A percentile compares a stretch with the other conserved stretches of the same genome.
phyloP scores from a whole-genome alignment of 2,888 invertebrate genomes.

The Acrocyrtus sp. region DNA sequence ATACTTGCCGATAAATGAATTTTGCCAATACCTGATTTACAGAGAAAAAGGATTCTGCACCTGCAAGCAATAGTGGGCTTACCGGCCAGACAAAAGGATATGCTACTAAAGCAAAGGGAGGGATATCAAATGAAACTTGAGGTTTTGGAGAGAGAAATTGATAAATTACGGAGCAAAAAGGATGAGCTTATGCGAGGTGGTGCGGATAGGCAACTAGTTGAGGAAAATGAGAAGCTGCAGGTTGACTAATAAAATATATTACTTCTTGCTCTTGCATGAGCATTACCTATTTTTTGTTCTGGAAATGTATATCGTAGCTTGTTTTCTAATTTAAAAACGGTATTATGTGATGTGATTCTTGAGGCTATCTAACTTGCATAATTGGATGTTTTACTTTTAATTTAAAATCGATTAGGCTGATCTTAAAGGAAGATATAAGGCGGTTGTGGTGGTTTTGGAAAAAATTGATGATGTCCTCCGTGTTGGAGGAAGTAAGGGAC shows the following conservation, averaged over 20 bases:
- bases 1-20: too few species aligned
- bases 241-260: slow-evolving; percentile 68
- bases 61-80: slow-evolving; percentile 27
- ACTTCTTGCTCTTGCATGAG: background rate
- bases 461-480: slow-evolving; percentile 88
- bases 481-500: slow-evolving; percentile 73
- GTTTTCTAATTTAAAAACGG: background rate
- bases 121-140: slow-evolving; percentile 82
- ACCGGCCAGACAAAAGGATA: slow-evolving; percentile 76
- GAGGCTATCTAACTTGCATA: too few species aligned
- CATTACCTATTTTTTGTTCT: background rate
- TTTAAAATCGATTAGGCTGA: slow-evolving; percentile 72
- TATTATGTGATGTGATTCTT: slow-evolving; percentile 7
- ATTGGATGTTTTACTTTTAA: too few species aligned
- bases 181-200: slow-evolving; percentile 75
- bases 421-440: slow-evolving; percentile 81
- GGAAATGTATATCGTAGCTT: background rate
- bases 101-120: slow-evolving; percentile 81
- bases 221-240: slow-evolving; percentile 87
- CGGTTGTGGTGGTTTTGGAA: slow-evolving; percentile 87
- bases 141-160: slow-evolving; percentile 80
- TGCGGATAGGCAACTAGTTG: slow-evolving; percentile 54
- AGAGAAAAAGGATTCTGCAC: slow-evolving; percentile 46
- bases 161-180: slow-evolving; percentile 81
- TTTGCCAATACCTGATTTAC: too few species aligned